Conservation (phyloP, 2,113 vertebrate species). For the Calidris pygmaea region DNA sequence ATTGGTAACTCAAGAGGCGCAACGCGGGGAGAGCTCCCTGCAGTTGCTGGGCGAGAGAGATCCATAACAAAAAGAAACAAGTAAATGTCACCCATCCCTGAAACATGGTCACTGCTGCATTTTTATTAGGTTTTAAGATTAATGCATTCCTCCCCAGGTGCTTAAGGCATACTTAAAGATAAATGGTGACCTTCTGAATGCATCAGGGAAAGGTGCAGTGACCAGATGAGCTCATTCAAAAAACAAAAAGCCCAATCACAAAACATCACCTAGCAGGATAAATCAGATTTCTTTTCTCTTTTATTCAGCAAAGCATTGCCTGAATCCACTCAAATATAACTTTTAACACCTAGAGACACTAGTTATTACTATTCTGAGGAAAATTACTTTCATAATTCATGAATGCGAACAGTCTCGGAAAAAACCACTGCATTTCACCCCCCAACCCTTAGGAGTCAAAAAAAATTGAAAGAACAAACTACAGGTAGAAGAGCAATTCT, state of each 20-base stretch:
- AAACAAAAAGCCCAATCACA: neutral
- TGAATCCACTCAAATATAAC: neutral
- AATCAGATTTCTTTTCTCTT: neutral
- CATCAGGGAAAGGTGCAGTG: neutral
- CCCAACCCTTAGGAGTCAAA: neutral
- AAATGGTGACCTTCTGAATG: neutral
- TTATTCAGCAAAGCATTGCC: neutral
- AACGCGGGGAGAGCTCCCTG: neutral
- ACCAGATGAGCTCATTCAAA: neutral
- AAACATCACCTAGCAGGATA: neutral
- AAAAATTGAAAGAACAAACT: neutral
- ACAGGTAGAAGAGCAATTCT: neutral
- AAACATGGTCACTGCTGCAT: neutral
- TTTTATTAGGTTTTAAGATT: neutral
- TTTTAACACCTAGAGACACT: neutral
- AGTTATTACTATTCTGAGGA: neutral
- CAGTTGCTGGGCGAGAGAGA: neutral
- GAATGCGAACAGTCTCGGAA: neutral
- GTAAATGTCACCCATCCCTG: neutral
- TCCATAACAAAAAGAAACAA: fast-evolving
- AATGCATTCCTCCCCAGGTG: no score
- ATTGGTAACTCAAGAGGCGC: neutral
- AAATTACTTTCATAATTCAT: neutral
- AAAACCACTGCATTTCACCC: neutral
- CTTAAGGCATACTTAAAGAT: neutral